These are phyloP conservation scores for Pachliopta kotzebuea DNA, from an alignment of 2,888 invertebrate species.

Conservation along the genomic window DNA sequence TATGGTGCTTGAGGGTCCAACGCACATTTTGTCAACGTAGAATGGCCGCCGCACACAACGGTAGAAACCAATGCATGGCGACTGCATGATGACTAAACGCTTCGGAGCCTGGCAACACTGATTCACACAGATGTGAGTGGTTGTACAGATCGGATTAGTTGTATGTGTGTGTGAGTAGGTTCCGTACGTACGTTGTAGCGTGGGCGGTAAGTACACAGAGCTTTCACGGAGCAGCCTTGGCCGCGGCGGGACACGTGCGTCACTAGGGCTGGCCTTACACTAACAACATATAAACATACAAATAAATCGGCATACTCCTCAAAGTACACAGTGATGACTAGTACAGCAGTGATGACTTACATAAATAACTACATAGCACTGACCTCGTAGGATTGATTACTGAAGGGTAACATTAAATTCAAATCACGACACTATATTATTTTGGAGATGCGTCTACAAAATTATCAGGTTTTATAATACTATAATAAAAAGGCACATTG, in stretches of 20 bases:
- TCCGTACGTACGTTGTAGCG: constrained; percentile 45
- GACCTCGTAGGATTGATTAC: no score
- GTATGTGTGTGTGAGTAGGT: constrained; percentile 34
- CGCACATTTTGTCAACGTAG: constrained; percentile 44
- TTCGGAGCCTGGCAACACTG: constrained; percentile 42
- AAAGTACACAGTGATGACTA: no score
- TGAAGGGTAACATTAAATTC: no score
- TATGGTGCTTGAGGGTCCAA: constrained; percentile 50
- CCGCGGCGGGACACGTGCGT: constrained; percentile 77
- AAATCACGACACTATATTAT: no score
- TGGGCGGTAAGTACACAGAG: constrained; percentile 64
- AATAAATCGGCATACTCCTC: background rate
- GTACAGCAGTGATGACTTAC: no score
- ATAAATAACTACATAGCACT: no score
- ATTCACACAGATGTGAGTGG: constrained; percentile 30
- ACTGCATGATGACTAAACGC: constrained; percentile 35
- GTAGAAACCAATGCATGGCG: constrained; percentile 34
- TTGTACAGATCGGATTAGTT: constrained; percentile 31
- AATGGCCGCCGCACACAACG: constrained; percentile 41
- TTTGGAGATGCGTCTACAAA: no score
- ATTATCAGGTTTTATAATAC: no score
- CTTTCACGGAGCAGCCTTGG: constrained; percentile 79
- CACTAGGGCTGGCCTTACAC: constrained; percentile 56
- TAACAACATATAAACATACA: constrained; percentile 33
- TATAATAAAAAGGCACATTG: no score